Evolutionary conservation across 2,888 invertebrate species (phyloP), one percentile per base, ranked within the genome.

Genomic region (Ochropacha duplaris): DNA sequence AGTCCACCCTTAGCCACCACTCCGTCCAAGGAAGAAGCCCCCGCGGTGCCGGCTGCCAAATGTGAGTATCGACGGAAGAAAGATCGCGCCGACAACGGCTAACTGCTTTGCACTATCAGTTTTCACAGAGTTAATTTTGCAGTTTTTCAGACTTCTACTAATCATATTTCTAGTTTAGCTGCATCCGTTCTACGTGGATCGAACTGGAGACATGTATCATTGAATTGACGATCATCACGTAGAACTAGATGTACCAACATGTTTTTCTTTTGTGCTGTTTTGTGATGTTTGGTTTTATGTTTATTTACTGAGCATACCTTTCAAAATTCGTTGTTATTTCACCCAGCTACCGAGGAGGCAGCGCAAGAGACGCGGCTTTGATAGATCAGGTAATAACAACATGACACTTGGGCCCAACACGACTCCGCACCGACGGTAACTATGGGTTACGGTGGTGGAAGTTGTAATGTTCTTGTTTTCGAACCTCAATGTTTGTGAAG

Each of bases 271-370:
- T 92, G 91, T 92, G 91, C 86, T 82, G 90, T 92, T 91, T 88
- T 92, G 91, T 90, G 90, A 88, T 88, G 89, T 88, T 88, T 90
- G 86, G 88, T 88, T 90, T 91, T 83, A 87, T 87, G 84, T 90
- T 90, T 83, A 86, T 87, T 88, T 90, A 82, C 71, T 88, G 85
- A 87, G 82, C 86, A 84, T 87, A 89, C 77, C 86, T 92, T 92
- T 87, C 92, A 92, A 91, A 87, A 87, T 83, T 83, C 91, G 90
- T 92, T 92, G 87, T 93, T 91, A 91, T 92, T 92, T 92, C 92
- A 93, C 86, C 91, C 93, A 93, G 93, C 92, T 92, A 90, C 88
- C 92, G 93, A 93, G 93, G 93, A 92, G 85, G 92, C 92, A 88
- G 92, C 91, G 72, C 92, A 90, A 92, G 93, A 93, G 92, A 93